Evolutionary conservation across 2,888 invertebrate species (phyloP), one percentile per base, ranked within the genome.

Genomic region (Linyphia triangularis): DNA sequence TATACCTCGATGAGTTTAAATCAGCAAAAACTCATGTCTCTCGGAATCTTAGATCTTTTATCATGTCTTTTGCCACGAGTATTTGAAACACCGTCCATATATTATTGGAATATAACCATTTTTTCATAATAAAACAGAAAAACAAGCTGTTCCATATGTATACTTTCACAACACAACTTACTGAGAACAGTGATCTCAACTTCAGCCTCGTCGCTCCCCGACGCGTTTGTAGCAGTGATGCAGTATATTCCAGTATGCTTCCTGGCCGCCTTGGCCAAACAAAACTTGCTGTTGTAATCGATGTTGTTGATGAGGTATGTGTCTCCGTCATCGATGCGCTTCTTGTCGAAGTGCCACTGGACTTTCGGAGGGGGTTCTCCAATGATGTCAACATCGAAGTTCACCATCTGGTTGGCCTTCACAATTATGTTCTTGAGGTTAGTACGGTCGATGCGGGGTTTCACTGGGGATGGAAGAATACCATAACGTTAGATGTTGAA

Each of bases 321-420:
- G 13, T 88, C 88, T 9, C 88, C 72, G 33, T 88, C 75, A 10
- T 81, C 75, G 24, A 86, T 81, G 40, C 78, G 73, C 30, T 79
- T 81, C 28, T 73, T 81, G 0, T 81, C 86, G 16, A 86, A 86
- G 24, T 72, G 81, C 99, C 99, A 99, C 91, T 95, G 95, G 24
- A 97, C 97, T 91, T 96, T 96, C 0, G 99, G 99, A 91, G 97
- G 97, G 0, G 99, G 99, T 93, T 99, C 99, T 92, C 99, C 99
- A 90, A 97, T 97, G 92, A 96, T 99, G 92, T 97, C 97, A 90
- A 99, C 97, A 91, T 99, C 98, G 92, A 96, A 96, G 90, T 96
- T 96, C 91, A 99, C 96, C 1, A 97, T 96, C 93, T 99, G 98
- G 59, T 98, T 98, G 92, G 98, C 98, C 93, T 99, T 99, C 67